Percentiles rank a stretch among this genome's conserved stretches.
Conservation (phyloP, 2,888 invertebrate species). For the Cosmia pyralina region DNA sequence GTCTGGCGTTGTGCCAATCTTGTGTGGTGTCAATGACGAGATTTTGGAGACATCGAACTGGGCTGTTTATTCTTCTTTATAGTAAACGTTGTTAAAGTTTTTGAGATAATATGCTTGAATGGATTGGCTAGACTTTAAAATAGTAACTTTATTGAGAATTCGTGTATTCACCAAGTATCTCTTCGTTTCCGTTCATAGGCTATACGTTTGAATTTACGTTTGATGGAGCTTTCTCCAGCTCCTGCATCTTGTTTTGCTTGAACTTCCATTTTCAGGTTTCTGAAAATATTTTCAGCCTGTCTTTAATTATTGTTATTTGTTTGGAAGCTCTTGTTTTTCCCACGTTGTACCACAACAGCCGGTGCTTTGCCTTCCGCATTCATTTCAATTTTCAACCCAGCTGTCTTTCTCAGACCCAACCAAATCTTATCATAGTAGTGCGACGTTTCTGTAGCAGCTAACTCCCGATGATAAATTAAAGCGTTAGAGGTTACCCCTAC, state of each 20-base stretch:
- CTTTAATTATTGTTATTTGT: background rate
- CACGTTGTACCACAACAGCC: background rate
- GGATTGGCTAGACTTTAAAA: background rate
- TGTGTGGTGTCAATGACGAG: conserved; percentile 38
- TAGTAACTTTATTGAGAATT: background rate
- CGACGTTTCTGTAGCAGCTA: background rate
- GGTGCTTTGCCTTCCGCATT: conserved; percentile 32
- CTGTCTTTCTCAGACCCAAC: background rate
- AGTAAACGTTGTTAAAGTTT: background rate
- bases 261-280: background rate
- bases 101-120: background rate
- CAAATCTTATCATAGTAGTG: background rate
- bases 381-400: background rate
- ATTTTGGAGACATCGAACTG: conserved; percentile 28
- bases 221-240: background rate
- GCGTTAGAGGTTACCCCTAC: conserved; percentile 13
- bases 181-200: background rate
- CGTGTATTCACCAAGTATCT: background rate
- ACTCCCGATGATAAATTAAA: conserved; percentile 27
- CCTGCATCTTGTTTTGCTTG: background rate
- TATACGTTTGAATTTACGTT: background rate
- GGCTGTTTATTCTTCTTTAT: background rate
- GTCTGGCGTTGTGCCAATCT: conserved; percentile 43
- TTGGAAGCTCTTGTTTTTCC: background rate
- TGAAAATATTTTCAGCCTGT: background rate